Base-by-base conservation (phyloP, 2,113 vertebrate genomes). In the Capricornis sumatraensis region DNA sequence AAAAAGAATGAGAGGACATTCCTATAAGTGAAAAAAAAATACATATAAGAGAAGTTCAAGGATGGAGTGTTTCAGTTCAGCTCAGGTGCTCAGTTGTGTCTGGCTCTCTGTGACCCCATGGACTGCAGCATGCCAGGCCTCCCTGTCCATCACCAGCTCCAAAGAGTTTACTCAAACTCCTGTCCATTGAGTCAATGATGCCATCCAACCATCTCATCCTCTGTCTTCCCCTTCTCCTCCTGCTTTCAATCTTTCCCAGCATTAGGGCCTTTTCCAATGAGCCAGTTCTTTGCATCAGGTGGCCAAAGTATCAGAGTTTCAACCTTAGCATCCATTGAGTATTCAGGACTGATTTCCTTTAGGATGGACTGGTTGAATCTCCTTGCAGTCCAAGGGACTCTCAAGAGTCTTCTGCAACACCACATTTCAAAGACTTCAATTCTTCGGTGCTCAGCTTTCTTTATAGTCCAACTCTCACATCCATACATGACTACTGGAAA, bases 101-200 rank as follows among this genome's bases (percentile, higher is more conserved):
- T 0, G 19, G 40, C 67, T 71, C 67, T 71, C 10, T 40, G n/a
- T 0, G 0, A 23, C 5, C 19, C n/a, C n/a, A 23, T 12, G n/a
- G 67, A 36, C 67, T 36, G 67, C 67, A 71, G 67, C n/a, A 12
- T 0, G 0, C n/a, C n/a, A 71, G n/a, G 19, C 67, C n/a, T 71
- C n/a, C 67, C 10, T 71, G 19, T 71, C 19, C 33, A 21, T 21
- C 17, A 11, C 64, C n/a, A 21, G 0, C 19, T 6, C 67, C 19
- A 0, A 0, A 0, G 67, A 71, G 19, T 23, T 40, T 3, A 23
- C 19, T 40, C 67, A 71, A 1, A 71, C 67, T 40, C 19, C 36
- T 71, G 67, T 40, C 67, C 10, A 40, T 71, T 71, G n/a, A 40
- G 67, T 71, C 67, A 71, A 6, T 71, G 67, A 71, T 40, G 19